Percentiles rank a stretch among this genome's conserved stretches.
These are phyloP conservation scores for Aphidius ervi DNA, from an alignment of 1,140 invertebrate species.

Conservation along the genomic window DNA sequence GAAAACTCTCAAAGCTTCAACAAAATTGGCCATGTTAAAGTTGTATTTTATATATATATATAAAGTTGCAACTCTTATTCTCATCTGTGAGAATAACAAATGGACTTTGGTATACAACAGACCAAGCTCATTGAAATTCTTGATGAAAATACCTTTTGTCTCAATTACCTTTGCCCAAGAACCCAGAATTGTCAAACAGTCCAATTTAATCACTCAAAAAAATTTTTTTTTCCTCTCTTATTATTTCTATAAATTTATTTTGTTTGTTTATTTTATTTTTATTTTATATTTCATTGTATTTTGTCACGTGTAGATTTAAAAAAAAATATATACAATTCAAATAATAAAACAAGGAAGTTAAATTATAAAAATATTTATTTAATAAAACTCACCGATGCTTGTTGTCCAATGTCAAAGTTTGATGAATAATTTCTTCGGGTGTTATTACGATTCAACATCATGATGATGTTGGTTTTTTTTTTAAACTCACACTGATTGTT, in stretches of 20 bases:
- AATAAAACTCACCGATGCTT: neutral
- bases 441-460: neutral
- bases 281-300: no score
- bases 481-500: neutral
- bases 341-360: no score
- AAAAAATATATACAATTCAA: no score
- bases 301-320: no score
- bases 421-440: no score
- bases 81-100: conserved; percentile 11
- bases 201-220: no score
- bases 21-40: neutral
- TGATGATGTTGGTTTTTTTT: neutral
- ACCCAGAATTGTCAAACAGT: no score
- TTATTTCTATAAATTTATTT: no score
- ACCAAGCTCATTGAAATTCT: conserved; percentile 6
- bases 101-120: conserved; percentile 1
- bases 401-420: conserved; percentile 1
- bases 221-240: no score
- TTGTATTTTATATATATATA: conserved; percentile 6
- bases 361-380: no score
- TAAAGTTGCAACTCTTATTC: conserved; percentile 1
- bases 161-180: conserved; percentile 2
- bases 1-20: no score
- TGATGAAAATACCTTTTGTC: conserved; percentile 11
- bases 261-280: no score